Evolutionary conservation across 2,113 vertebrate species (phyloP).

Genomic region (Ptilorrhoa leucosticta): DNA sequence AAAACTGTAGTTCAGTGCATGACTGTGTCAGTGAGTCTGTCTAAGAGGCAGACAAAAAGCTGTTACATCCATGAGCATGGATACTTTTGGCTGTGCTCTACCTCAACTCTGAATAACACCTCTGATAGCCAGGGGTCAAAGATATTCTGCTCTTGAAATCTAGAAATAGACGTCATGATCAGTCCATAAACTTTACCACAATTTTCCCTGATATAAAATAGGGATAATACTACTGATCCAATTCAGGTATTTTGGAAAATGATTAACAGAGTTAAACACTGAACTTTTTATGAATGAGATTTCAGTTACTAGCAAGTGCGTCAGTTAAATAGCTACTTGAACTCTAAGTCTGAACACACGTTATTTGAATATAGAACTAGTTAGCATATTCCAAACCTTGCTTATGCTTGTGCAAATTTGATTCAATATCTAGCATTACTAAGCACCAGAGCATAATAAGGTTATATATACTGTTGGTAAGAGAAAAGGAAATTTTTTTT

Average conservation of each 20-base stretch:
- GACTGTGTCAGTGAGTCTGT: background rate
- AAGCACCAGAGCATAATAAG: background rate
- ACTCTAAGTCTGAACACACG: background rate
- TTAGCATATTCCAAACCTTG: background rate
- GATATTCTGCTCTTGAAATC: background rate
- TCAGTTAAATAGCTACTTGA: background rate
- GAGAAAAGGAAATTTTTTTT: background rate
- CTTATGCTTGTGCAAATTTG: background rate
- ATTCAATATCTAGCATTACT: background rate
- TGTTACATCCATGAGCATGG: background rate
- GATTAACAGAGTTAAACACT: background rate
- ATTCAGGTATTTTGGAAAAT: background rate
- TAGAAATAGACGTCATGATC: rapidly evolving
- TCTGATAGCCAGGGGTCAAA: background rate
- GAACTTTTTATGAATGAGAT: background rate
- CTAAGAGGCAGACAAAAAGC: background rate
- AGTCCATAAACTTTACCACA: background rate
- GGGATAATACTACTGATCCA: background rate
- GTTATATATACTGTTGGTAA: background rate
- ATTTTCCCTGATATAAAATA: background rate
- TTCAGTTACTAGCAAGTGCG: background rate
- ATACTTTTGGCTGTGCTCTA: background rate
- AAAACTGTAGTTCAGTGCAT: background rate
- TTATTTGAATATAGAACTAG: background rate
- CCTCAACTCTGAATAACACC: background rate